Percentiles rank a stretch among this genome's conserved stretches.
Conservation (phyloP, 2,113 vertebrate species). For the Coryphaenoides rupestris region DNA sequence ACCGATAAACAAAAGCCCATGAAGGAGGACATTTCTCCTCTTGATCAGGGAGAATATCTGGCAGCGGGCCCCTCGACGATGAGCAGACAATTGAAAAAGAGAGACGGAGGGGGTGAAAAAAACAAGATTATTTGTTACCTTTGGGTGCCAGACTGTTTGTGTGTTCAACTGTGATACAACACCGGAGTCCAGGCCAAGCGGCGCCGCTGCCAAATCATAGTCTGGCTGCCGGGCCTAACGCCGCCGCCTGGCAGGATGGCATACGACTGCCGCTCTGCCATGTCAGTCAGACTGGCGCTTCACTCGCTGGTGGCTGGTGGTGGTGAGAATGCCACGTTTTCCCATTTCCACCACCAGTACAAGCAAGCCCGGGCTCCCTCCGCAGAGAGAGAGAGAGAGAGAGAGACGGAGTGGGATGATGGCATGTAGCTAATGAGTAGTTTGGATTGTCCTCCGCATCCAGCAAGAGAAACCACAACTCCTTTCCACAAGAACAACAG, state of each 20-base stretch:
- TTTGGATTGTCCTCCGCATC: too few relatives aligned
- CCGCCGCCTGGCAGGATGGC: too few relatives aligned
- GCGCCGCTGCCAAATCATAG: conserved; percentile 50
- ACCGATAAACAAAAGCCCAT: conserved; percentile 27
- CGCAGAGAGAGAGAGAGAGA: too few relatives aligned
- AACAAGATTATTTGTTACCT: conserved; percentile 37
- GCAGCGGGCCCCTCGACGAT: conserved; percentile 27
- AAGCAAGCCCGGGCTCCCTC: too few relatives aligned
- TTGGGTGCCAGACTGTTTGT: too few relatives aligned
- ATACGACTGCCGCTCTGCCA: too few relatives aligned
- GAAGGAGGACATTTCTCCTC: conserved; percentile 29
- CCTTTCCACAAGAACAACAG: too few relatives aligned
- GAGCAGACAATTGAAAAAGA: conserved; percentile 33
- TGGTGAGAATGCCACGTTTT: conserved; percentile 18
- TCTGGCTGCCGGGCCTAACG: too few relatives aligned
- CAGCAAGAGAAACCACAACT: too few relatives aligned
- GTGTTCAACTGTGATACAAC: conserved; percentile 47
- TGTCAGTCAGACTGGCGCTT: too few relatives aligned
- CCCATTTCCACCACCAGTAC: conserved; percentile 9
- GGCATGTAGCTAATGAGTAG: not conserved
- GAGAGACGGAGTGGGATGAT: too few relatives aligned
- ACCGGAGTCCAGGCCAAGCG: conserved; percentile 48
- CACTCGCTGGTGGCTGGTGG: too few relatives aligned
- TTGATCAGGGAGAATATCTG: conserved; percentile 33
- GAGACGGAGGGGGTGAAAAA: not conserved